Percentiles rank a stretch among this genome's conserved stretches.
These are phyloP conservation scores for Pedionomus torquatus DNA, from an alignment of 2,113 vertebrate genomes.

Conservation along the genomic window DNA sequence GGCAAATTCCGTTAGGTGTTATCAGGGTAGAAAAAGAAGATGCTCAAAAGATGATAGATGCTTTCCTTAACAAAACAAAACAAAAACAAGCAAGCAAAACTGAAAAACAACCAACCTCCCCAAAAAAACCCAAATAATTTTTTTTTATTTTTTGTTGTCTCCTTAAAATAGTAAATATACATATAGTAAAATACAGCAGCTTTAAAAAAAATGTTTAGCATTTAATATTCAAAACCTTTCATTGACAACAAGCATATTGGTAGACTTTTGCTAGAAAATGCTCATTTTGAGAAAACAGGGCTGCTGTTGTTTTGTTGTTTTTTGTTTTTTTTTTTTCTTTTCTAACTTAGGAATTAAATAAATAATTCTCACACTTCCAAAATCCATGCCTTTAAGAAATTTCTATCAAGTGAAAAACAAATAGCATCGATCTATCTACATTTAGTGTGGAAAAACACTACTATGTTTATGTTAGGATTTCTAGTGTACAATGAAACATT, in stretches of 20 bases:
- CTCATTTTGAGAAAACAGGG: background rate
- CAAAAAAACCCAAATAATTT: background rate
- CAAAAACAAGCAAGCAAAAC: too few species aligned
- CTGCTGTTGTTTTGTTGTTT: too few species aligned
- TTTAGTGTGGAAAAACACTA: slow-evolving; percentile 28
- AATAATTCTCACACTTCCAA: background rate
- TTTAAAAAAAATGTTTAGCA: background rate
- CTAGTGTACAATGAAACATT: slow-evolving; percentile 46
- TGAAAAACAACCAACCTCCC: background rate
- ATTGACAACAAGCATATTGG: background rate
- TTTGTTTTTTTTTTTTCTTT: background rate
- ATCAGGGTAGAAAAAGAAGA: background rate
- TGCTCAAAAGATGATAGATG: background rate
- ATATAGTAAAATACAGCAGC: background rate
- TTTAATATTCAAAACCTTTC: background rate
- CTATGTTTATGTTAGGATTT: slow-evolving; percentile 46
- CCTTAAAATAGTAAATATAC: background rate
- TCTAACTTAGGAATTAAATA: background rate
- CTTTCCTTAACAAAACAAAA: background rate
- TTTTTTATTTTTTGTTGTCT: background rate
- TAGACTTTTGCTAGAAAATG: background rate
- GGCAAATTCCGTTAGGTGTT: background rate
- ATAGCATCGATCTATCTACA: slow-evolving; percentile 15
- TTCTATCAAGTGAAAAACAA: slow-evolving; percentile 35
- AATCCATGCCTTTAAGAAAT: background rate